These are phyloP conservation scores for Embiotoca jacksoni DNA, from an alignment of 2,113 vertebrate species.

Conservation along the genomic window DNA sequence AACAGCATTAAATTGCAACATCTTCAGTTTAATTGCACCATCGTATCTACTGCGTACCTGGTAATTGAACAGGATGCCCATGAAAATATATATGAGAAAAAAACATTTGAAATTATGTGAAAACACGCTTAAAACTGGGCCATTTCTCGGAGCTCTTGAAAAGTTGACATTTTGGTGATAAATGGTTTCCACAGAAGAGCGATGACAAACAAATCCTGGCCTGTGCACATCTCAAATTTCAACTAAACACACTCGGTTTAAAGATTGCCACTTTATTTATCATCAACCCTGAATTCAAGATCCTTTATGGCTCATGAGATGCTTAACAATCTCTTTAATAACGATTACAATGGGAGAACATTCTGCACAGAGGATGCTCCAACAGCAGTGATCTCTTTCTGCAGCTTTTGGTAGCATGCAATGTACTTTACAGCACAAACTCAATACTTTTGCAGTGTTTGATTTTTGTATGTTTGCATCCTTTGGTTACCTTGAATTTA, in stretches of 20 bases:
- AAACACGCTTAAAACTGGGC: not conserved
- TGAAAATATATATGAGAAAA: not conserved
- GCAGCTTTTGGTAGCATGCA: conserved; percentile 46
- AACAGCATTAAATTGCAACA: too few relatives aligned
- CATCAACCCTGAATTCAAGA: not conserved
- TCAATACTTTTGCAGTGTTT: conserved; percentile 84
- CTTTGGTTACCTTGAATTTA: conserved; percentile 68
- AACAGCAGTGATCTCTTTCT: conserved; percentile 78
- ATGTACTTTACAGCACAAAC: conserved; percentile 85
- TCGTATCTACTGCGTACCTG: too few relatives aligned
- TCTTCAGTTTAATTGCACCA: too few relatives aligned
- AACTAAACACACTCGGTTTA: not conserved
- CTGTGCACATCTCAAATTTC: not conserved
- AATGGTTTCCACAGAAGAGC: too few relatives aligned
- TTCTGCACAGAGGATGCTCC: conserved; percentile 43
- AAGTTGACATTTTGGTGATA: too few relatives aligned
- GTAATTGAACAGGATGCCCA: too few relatives aligned
- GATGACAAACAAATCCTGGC: too few relatives aligned
- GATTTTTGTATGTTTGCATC: conserved; percentile 87
- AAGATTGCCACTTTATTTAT: conserved; percentile 5
- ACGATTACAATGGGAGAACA: conserved; percentile 43
- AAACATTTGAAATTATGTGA: not conserved
- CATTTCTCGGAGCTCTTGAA: not conserved
- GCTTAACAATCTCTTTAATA: conserved; percentile 31
- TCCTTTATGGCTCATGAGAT: not conserved